Evolutionary conservation across 1,140 invertebrate species (phyloP), one percentile per base, ranked within the genome.

Genomic region (Drosophila biarmipes): DNA sequence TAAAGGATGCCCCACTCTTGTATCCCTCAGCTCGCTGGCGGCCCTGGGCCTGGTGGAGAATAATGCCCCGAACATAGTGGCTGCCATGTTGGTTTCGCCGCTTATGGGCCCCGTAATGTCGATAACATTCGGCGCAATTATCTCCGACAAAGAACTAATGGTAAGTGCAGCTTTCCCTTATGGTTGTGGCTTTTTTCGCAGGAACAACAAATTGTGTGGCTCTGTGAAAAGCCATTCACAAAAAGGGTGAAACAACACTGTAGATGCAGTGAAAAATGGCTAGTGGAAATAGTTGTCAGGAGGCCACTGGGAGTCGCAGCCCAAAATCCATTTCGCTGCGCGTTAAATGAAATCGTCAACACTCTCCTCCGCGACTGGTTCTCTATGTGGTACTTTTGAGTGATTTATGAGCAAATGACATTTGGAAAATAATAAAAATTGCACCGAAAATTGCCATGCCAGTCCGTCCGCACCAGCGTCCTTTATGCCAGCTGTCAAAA

Each of bases 61-160:
- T 78, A 94, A 94, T 74, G 95, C 96, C 2, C 96, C 97, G 2
- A 95, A 96, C 81, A 94, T 97, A 54, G 96, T 97, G 24, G 96
- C 97, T 15, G 96, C 96, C 45, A 98, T 98, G 97, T 92, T 98
- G 66, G 96, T 97, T 2, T 97, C 96, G 2, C 97, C 97, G 0
- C 93, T 97, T 4, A 98, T 97, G 96, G 96, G 96, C 38, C 96
- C 96, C 0, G 96, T 97, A 10, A 96, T 97, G 94, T 96, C 96
- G 10, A 94, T 96, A 37, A 97, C 96, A 29, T 97, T 97, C 91
- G 96, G 96, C 4, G 94, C 94, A 21, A 95, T 96, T 51, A 96
- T 98, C 82, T 93, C 96, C 12, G 96, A 98, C 86, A 92, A 93
- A 69, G 92, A 92, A 72, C 91, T 94, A 80, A 81, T 92, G 76